Base-by-base conservation (phyloP, 2,797 vertebrate species). In the Phyllotis vaccarum region DNA sequence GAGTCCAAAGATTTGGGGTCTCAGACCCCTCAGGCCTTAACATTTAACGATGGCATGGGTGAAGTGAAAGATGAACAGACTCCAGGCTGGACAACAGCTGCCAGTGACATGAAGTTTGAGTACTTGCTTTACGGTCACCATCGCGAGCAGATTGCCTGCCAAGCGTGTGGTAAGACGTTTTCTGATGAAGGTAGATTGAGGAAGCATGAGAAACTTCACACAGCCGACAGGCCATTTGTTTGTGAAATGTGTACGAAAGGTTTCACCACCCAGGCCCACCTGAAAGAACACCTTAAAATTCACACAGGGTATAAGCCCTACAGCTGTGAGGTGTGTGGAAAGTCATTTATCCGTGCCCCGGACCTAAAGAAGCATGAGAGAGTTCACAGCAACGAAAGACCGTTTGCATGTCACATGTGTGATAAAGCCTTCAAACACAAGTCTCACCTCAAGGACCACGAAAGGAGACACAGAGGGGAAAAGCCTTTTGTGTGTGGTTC, bases 381-480 rank as follows among this genome's bases (percentile, higher is more conserved):
- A 60, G 99, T 99, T 68, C 99, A 99, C 98, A 99, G 99, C 98
- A 99, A 99, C 43, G 99, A 99, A 98, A 98, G 99, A 85, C 99
- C 99, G 0, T 99, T 99, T 46, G 99, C 99, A 0, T 99, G 99
- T 97, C 99, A 99, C 92, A 99, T 99, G 99, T 99, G 99, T 37
- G 99, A 99, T 98, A 99, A 99, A 98, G 99, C 99, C 95, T 99
- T 99, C 98, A 99, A 99, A 98, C 99, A 99, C 98, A 99, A 99
- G 98, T 99, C 99, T 19, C 99, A 99, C 98, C 99, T 99, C 98
- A 99, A 99, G 97, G 99, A 99, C 98, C 99, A 99, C 8, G 99
- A 99, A 96, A 98, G 99, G 96, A 99, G 99, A 93, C 99, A 99
- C 98, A 98, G 99, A 92, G 99, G 99, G 58, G 99, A 99, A 98